Percentiles rank a stretch among this genome's conserved stretches.
These are phyloP conservation scores for Zaprionus bogoriensis DNA, from an alignment of 2,888 invertebrate genomes.

Conservation along the genomic window DNA sequence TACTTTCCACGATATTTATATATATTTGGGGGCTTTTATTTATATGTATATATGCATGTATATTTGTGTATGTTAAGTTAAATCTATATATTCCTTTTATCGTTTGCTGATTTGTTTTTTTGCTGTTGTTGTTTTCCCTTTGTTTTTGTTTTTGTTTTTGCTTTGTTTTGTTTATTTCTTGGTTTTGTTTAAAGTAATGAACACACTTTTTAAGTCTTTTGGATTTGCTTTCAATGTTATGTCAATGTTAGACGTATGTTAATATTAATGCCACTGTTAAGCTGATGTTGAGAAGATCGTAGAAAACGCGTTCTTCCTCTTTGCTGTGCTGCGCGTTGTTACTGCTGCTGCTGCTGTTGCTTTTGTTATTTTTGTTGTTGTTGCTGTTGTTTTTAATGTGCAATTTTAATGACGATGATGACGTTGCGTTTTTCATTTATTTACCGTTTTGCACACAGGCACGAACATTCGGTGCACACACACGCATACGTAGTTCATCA, in stretches of 20 bases:
- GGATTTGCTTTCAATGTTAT: constrained; percentile 49
- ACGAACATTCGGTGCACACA: constrained; percentile 2
- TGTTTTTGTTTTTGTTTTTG: constrained; percentile 32
- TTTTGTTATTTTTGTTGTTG: constrained; percentile 7
- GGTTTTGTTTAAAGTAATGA: constrained; percentile 68
- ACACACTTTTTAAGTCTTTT: constrained; percentile 74
- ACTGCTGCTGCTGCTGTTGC: constrained; percentile 7
- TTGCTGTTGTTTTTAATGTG: constrained; percentile 23
- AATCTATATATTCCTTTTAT: constrained; percentile 24
- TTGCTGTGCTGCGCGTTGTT: constrained; percentile 7
- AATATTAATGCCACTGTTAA: constrained; percentile 25
- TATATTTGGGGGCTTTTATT: constrained; percentile 7
- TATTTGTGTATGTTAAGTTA: constrained; percentile 3
- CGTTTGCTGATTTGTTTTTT: constrained; percentile 23
- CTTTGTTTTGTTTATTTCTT: constrained; percentile 7
- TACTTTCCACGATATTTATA: constrained; percentile 25
- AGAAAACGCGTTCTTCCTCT: constrained; percentile 11
- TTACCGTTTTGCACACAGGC: constrained; percentile 32
- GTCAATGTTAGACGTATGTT: constrained; percentile 22
- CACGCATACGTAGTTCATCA: not conserved
- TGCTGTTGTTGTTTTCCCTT: constrained; percentile 4
- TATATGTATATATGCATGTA: constrained; percentile 18
- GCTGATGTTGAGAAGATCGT: too few species aligned
- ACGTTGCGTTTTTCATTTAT: constrained; percentile 46
- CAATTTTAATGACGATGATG: constrained; percentile 30